Conservation (phyloP, 1,140 invertebrate species). For the Trinorchestia longiramus region DNA sequence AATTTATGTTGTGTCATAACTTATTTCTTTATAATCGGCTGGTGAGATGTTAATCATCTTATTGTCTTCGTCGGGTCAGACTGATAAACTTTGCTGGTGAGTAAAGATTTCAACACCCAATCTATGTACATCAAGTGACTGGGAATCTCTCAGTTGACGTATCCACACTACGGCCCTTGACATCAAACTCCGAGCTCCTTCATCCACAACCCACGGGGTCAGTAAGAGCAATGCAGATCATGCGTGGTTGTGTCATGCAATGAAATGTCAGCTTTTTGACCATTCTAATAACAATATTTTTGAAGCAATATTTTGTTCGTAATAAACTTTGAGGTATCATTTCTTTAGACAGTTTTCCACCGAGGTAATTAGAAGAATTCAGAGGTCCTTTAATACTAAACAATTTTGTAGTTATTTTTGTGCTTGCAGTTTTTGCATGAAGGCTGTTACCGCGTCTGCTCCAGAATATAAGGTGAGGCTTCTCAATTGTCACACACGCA, state of each 20-base stretch:
- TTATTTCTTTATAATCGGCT: too few species aligned
- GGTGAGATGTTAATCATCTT: too few species aligned
- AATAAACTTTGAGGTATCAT: not conserved
- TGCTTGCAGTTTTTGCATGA: not conserved
- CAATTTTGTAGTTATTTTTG: not conserved
- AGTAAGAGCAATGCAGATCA: too few species aligned
- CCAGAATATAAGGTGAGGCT: not conserved
- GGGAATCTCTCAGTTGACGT: too few species aligned
- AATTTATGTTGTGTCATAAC: too few species aligned
- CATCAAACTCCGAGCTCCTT: too few species aligned
- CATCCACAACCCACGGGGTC: too few species aligned
- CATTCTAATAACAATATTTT: not conserved
- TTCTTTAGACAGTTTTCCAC: not conserved
- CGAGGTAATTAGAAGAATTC: not conserved
- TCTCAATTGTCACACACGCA: not conserved
- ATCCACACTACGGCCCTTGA: too few species aligned
- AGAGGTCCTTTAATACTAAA: not conserved
- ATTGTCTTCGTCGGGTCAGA: too few species aligned
- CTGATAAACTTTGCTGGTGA: too few species aligned
- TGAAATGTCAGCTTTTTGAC: not conserved
- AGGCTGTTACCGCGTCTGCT: not conserved
- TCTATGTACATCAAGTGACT: too few species aligned
- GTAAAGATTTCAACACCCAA: too few species aligned
- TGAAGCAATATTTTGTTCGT: not conserved
- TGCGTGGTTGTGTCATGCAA: not conserved